Conservation (phyloP, 2,888 invertebrate genomes). For the Heliconius aoede region DNA sequence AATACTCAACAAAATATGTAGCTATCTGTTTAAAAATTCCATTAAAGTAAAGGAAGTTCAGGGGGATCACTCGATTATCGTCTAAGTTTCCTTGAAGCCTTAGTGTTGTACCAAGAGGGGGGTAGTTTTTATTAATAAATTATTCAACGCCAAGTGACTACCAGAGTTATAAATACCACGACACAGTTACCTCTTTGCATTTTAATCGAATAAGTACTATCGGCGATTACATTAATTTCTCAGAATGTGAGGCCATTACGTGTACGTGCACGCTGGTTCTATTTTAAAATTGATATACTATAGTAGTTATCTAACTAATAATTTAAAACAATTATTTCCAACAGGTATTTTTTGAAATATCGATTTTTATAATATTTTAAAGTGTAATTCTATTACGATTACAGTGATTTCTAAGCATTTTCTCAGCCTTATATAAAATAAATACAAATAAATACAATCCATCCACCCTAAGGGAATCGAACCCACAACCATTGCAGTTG, state of each 20-base stretch:
- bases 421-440: too few species aligned
- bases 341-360: too few species aligned
- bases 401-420: too few species aligned
- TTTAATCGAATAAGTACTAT: conserved; percentile 31
- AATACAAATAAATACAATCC: too few species aligned
- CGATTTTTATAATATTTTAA: too few species aligned
- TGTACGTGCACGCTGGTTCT: conserved; percentile 10
- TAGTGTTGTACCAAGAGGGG: neutral
- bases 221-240: conserved; percentile 23
- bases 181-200: conserved; percentile 25
- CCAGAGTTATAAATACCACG: conserved; percentile 27
- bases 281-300: neutral
- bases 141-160: conserved; percentile 20
- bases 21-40: conserved; percentile 29
- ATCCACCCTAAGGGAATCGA: too few species aligned
- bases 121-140: conserved; percentile 27
- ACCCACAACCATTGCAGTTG: too few species aligned
- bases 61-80: conserved; percentile 22
- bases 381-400: too few species aligned
- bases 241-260: conserved; percentile 23
- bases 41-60: conserved; percentile 22
- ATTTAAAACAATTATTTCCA: too few species aligned
- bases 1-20: neutral
- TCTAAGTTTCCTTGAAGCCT: conserved; percentile 17
- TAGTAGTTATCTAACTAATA: neutral